Evolutionary conservation across 2,888 invertebrate species (phyloP), one percentile per base, ranked within the genome.

Genomic region (Apantesis nais): DNA sequence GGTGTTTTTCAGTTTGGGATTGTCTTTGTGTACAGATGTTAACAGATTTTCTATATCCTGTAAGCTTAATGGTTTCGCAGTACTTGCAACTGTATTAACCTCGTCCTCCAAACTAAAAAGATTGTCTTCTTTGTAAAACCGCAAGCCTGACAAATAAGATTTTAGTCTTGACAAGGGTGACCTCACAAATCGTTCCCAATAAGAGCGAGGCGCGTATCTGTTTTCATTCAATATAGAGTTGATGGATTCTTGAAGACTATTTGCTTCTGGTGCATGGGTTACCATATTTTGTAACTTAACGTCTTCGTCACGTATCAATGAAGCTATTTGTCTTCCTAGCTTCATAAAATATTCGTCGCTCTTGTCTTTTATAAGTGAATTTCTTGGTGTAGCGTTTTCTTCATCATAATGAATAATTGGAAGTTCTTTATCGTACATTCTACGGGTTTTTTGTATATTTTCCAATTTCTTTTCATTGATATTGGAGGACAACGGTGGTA

Each of bases 121-220:
- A 31, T 39, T 88, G 70, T 89, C 90, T 34, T 83, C 84, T 71
- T 84, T 87, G 1, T 85, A 71, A 71, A 83, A 76, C 9, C 86
- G 82, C 65, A 83, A 75, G 77, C 85, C 76, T 41, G 86, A 72
- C 60, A 79, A 71, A n/a, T 81, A 74, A 52, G 78, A 76, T 71
- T 72, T 85, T 70, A 68, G 11, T 25, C 7, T 55, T 31, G 37
- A 83, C 31, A 89, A 74, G 3, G 93, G 92, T 16, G 94, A 94
- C 77, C 94, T 88, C 2, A 92, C 88, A 67, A 89, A 91, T 78
- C 94, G 88, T 70, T 94, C 94, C 93, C 93, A 94, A 79, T 89
- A 93, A 7, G 92, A 90, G 55, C 85, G 84, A 19, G 92, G 88
- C 2, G 85, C 76, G 75, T 86, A 88, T 68, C 77, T 83, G 52